Base-by-base conservation (phyloP, 2,113 vertebrate genomes). In the Heterotilapia buettikoferi region DNA sequence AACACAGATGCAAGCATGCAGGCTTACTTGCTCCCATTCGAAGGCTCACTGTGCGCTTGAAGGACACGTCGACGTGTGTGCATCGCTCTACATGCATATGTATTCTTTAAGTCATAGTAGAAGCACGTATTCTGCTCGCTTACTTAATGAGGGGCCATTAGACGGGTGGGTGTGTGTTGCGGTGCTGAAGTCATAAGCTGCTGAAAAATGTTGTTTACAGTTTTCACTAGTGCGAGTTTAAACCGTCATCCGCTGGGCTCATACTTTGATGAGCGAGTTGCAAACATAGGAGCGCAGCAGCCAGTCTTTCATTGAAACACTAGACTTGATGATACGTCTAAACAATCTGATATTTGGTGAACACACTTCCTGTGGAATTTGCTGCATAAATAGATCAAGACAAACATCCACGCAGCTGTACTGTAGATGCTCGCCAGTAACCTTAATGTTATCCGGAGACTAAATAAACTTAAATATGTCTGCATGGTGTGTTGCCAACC, bases 151-250 rank as follows among this genome's bases (percentile, higher is more conserved):
- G 88, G 84, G 92, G 85, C 84, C 82, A 87, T 89, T 54, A 89
- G 71, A 89, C 21, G 86, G 85, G 93, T 33, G 88, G 2, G 86
- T 81, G 84, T 80, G 86, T 26, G 86, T 52, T 81, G 87, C 50
- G 29, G 82, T 54, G 71, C 91, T 68, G 87, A 94, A 93, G 91
- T 89, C 91, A 95, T 94, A 94, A 94, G 93, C 94, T 88, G 92
- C 86, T 91, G 88, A 96, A 92, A 96, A 96, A 95, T 95, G 94
- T 94, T 95, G 93, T 95, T 96, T 95, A 95, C 93, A 91, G 93
- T 92, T 93, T 95, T 91, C 83, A 80, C 88, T 93, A 84, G 87
- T 88, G 89, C 83, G 84, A 93, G 86, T 92, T 94, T 90, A 91
- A 86, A 90, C 91, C 89, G 89, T 94, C 93, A 92, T 91, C 91